Evolutionary conservation across 64 coral and sea anemone species (phyloP), one percentile per base, ranked within the genome.

Genomic region (Cladopsammia gracilis): DNA sequence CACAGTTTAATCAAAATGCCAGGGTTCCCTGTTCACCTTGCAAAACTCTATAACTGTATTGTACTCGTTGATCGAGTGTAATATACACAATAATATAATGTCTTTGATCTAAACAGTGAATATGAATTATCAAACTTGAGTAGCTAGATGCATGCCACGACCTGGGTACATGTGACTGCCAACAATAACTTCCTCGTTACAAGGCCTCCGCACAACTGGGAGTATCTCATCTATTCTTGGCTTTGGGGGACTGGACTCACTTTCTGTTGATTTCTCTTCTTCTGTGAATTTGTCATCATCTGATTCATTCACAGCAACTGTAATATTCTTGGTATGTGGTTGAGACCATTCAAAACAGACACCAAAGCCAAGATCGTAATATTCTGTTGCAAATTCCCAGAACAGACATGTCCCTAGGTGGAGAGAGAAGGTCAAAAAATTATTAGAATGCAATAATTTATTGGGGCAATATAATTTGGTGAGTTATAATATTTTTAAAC

Each of bases 51-150:
- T 6, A 20, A 43, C 9, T 12, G 4, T 24, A 6, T 50, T 67
- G 44, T 67, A 44, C 71, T 75, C 11, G 25, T 87, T 94, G 79
- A 98, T 25, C 97, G 94, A 73, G 97, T 98, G 58, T 98, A 98
- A 22, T 98, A 98, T 34, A 98, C 97, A 14, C 97, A 85, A 22
- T 98, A 96, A 96, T 93, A 98, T n/a, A n/a, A n/a, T 58, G 97
- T 98, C 85, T 99, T 99, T 75, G 98, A 99, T 22, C 98, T 92
- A 85, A 99, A 99, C 58, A 99, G 58, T 15, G 98, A 99, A 83
- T 96, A 99, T 0, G 98, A 99, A 94, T 99, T 99, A 90, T 99
- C 98, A 87, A 99, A 99, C 64, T 99, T 99, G 54, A 99, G 88
- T 52, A 99, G 87, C n/a, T n/a, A n/a, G 2, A 87, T 99, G 96